Evolutionary conservation across 2,797 vertebrate species (phyloP).

Genomic region (Cheirogaleus major): DNA sequence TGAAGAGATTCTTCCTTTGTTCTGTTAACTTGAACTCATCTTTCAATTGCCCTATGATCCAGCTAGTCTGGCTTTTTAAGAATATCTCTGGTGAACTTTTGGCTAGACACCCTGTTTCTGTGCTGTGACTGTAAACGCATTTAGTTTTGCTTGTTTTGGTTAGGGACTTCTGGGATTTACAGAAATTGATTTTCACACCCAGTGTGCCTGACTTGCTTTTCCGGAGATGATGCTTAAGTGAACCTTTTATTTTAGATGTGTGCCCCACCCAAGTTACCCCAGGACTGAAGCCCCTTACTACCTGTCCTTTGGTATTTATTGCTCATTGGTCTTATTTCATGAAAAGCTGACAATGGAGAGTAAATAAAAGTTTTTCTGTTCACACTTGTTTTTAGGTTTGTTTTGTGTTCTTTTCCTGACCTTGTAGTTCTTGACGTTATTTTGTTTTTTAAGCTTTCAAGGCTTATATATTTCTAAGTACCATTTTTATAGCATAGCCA

Average conservation of each 20-base stretch:
- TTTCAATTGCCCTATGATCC: neutral
- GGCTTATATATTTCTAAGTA: neutral
- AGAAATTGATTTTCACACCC: constrained; percentile 16
- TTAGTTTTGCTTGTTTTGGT: neutral
- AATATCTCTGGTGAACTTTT: neutral
- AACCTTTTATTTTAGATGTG: neutral
- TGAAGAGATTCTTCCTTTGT: neutral
- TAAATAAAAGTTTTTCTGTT: neutral
- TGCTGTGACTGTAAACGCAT: neutral
- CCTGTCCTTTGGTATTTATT: neutral
- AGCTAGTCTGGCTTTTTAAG: neutral
- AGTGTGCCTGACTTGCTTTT: neutral
- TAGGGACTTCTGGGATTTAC: neutral
- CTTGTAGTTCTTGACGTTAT: neutral
- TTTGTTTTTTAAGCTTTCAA: neutral
- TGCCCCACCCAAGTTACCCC: neutral
- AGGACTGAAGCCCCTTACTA: too few species aligned
- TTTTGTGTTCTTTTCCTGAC: neutral
- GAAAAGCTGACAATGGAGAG: neutral
- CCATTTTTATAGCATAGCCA: neutral
- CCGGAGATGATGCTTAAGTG: neutral
- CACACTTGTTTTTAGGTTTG: neutral
- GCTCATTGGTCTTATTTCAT: neutral
- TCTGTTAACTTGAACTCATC: neutral
- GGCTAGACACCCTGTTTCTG: constrained; percentile 19